Evolutionary conservation across 2,888 invertebrate species (phyloP).

Genomic region (Archips xylosteana): DNA sequence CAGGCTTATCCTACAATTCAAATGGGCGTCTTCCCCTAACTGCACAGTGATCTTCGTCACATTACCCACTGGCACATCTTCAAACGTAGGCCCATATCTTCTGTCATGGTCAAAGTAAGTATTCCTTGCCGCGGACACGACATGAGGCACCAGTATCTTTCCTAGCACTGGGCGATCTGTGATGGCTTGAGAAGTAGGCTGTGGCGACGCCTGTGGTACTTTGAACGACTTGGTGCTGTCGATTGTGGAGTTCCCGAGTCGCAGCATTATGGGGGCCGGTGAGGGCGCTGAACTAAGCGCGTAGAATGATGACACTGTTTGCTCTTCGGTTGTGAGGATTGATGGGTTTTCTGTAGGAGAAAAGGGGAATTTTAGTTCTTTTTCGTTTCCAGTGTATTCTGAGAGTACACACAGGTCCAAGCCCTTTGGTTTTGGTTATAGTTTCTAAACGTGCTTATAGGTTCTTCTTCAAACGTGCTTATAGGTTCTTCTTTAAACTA

Average conservation of each 20-base stretch:
- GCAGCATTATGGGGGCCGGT: constrained; percentile 77
- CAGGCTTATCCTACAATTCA: constrained; percentile 91
- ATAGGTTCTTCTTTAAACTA: too few species aligned
- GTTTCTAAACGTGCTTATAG: too few species aligned
- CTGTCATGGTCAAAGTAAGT: constrained; percentile 80
- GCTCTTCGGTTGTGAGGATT: constrained; percentile 63
- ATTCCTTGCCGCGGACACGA: constrained; percentile 69
- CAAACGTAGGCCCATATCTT: constrained; percentile 90
- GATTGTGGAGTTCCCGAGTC: constrained; percentile 80
- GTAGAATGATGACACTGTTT: constrained; percentile 77
- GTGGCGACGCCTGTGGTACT: constrained; percentile 72
- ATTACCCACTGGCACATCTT: constrained; percentile 84
- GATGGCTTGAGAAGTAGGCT: constrained; percentile 53
- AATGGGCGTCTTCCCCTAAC: constrained; percentile 89
- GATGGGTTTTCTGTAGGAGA: constrained; percentile 61
- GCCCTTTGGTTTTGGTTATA: too few species aligned
- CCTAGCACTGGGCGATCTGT: constrained; percentile 50
- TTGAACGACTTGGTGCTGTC: constrained; percentile 82
- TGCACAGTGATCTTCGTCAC: constrained; percentile 90
- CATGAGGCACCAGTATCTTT: constrained; percentile 67
- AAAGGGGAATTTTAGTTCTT: not conserved
- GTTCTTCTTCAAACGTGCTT: too few species aligned
- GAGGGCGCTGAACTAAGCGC: constrained; percentile 73
- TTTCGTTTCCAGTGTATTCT: too few species aligned
- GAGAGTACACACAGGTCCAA: too few species aligned